Percentiles rank a stretch among this genome's conserved stretches.
These are phyloP conservation scores for Pterophyllum scalare DNA, from an alignment of 2,113 vertebrate species.

Conservation along the genomic window DNA sequence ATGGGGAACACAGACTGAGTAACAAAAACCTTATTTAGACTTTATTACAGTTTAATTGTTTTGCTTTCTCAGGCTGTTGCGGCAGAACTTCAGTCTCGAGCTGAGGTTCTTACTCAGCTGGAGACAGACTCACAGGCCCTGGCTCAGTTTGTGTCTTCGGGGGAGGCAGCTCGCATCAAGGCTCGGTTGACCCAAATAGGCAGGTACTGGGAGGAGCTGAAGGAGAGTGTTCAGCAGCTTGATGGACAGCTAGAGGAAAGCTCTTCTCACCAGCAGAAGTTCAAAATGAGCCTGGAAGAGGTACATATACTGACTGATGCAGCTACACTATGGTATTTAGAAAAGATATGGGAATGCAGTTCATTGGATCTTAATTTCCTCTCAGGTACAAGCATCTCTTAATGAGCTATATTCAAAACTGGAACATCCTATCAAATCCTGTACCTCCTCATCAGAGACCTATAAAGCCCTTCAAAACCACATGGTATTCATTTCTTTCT, in stretches of 20 bases:
- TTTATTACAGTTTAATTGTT: not conserved
- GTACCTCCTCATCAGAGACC: slow-evolving; percentile 87
- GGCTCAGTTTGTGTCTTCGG: slow-evolving; percentile 88
- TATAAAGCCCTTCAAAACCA: slow-evolving; percentile 88
- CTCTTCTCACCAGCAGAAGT: slow-evolving; percentile 86
- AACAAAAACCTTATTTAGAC: not conserved
- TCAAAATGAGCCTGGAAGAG: slow-evolving; percentile 84
- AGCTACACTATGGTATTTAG: too few relatives aligned
- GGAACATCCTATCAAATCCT: slow-evolving; percentile 81
- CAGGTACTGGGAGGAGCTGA: slow-evolving; percentile 92
- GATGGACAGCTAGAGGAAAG: slow-evolving; percentile 85
- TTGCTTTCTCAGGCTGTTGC: slow-evolving; percentile 75
- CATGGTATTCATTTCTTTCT: slow-evolving; percentile 77
- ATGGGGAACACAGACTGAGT: not conserved
- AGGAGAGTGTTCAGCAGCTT: slow-evolving; percentile 85
- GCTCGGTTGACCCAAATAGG: slow-evolving; percentile 90
- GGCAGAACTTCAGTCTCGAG: slow-evolving; percentile 82
- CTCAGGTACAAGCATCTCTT: slow-evolving; percentile 84
- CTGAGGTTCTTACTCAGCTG: slow-evolving; percentile 79
- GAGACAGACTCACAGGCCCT: slow-evolving; percentile 88
- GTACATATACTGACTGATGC: slow-evolving; percentile 64
- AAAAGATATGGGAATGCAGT: not conserved
- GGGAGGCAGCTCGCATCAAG: slow-evolving; percentile 91
- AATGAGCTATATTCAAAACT: slow-evolving; percentile 83
- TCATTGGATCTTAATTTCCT: slow-evolving; percentile 15